Evolutionary conservation across 2,888 invertebrate species (phyloP).

Genomic region (Rhogogaster chlorosoma): DNA sequence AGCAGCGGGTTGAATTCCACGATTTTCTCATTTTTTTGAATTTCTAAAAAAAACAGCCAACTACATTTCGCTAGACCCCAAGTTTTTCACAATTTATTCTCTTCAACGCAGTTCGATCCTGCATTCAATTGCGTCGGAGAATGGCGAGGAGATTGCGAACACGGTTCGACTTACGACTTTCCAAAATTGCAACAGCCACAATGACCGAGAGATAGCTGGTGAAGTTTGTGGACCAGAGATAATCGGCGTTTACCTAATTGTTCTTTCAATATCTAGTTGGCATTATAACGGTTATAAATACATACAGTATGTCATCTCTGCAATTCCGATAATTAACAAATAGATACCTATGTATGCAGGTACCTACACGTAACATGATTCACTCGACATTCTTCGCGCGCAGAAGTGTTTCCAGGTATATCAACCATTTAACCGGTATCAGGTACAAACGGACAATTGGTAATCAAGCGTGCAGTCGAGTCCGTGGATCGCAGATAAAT

Average conservation of each 20-base stretch:
- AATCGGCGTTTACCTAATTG: neutral
- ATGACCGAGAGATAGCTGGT: neutral
- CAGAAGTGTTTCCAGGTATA: neutral
- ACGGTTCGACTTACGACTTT: neutral
- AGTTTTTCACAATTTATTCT: neutral
- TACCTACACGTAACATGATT: neutral
- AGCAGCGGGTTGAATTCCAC: neutral
- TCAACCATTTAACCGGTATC: neutral
- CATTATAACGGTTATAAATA: neutral
- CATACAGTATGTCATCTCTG: neutral
- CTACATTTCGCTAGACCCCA: neutral
- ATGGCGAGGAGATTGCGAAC: neutral
- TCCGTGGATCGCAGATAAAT: neutral
- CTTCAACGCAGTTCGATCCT: neutral
- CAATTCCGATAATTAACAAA: neutral
- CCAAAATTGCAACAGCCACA: slow-evolving; percentile 4
- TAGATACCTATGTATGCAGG: neutral
- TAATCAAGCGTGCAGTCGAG: slow-evolving; percentile 3
- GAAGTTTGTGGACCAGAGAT: neutral
- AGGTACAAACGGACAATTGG: neutral
- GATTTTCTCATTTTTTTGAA: neutral
- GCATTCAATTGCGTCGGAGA: neutral
- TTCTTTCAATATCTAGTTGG: neutral
- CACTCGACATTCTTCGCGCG: neutral
- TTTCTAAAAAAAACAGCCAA: neutral